phyloP scores from a whole-genome alignment of 1,140 invertebrate species.

The Aphelenchoides avenae region DNA sequence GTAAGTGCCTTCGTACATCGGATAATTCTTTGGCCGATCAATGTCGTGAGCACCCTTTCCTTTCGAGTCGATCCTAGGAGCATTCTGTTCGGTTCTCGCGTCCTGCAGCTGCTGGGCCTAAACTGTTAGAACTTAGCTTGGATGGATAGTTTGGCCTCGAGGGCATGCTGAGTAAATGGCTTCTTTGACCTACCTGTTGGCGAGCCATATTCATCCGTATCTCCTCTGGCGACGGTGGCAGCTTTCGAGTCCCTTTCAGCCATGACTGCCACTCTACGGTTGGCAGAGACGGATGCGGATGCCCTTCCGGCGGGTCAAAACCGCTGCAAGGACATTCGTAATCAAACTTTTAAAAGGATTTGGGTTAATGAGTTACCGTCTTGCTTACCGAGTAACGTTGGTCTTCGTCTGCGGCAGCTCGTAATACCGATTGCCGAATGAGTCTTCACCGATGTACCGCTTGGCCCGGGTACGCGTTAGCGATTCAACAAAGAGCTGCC shows the following conservation, averaged over 20 bases:
- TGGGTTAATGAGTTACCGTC: neutral
- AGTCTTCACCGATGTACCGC: conserved; percentile 27
- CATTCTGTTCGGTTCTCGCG: conserved; percentile 34
- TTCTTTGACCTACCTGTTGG: conserved; percentile 40
- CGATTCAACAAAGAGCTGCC: conserved; percentile 10
- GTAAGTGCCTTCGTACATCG: conserved; percentile 32
- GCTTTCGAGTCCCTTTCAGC: conserved; percentile 42
- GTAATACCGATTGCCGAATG: conserved; percentile 25
- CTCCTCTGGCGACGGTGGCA: conserved; percentile 46
- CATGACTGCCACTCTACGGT: conserved; percentile 46
- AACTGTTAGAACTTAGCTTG: conserved; percentile 3
- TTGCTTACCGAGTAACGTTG: conserved; percentile 26
- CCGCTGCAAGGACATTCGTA: conserved; percentile 39
- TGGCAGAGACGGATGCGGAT: conserved; percentile 18
- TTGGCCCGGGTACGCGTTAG: neutral
- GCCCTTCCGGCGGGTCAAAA: conserved; percentile 30
- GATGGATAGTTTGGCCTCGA: conserved; percentile 1
- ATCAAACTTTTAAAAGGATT: neutral
- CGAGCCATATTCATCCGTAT: conserved; percentile 32
- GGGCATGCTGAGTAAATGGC: neutral
- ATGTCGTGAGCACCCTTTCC: conserved; percentile 40
- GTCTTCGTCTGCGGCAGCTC: conserved; percentile 11
- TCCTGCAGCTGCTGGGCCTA: conserved; percentile 41
- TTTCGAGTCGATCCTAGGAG: conserved; percentile 30
- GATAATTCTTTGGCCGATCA: conserved; percentile 36